A percentile compares a stretch with the other conserved stretches of the same genome.
Evolutionary conservation across 2,797 vertebrate species (phyloP).

Genomic region (Acanthurus leucopareius): DNA sequence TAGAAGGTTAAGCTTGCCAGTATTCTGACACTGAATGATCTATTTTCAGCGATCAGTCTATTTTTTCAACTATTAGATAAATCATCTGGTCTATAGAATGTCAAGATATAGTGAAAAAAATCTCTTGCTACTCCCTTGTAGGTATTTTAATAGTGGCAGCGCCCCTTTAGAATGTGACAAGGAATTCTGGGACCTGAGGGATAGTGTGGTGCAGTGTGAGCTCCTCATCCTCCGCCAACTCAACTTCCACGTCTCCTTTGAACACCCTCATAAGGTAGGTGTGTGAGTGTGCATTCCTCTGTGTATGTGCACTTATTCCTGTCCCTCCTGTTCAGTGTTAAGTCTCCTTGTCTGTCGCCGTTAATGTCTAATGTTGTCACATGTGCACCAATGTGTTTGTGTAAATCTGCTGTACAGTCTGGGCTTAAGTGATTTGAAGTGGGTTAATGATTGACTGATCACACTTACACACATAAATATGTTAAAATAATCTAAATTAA

Average conservation of each 20-base stretch:
- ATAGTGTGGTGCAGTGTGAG: conserved; percentile 92
- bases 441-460: neutral
- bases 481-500: neutral
- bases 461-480: neutral
- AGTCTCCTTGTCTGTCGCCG: conserved; percentile 26
- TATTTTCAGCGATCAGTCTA: too few species aligned
- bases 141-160: conserved; percentile 87
- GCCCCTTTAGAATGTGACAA: conserved; percentile 88
- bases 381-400: conserved; percentile 4
- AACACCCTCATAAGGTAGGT: conserved; percentile 91
- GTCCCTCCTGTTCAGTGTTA: conserved; percentile 1
- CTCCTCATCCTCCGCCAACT: conserved; percentile 90
- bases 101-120: too few species aligned
- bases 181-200: conserved; percentile 92
- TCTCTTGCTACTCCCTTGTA: conserved; percentile 60
- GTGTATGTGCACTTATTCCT: neutral
- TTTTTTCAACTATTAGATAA: too few species aligned
- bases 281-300: neutral
- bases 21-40: too few species aligned
- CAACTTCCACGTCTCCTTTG: conserved; percentile 91
- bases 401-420: neutral
- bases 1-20: too few species aligned
- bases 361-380: conserved; percentile 41
- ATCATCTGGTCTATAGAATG: too few species aligned
- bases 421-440: neutral